Conservation (phyloP, 2,113 vertebrate genomes). For the Otocyon megalotis region DNA sequence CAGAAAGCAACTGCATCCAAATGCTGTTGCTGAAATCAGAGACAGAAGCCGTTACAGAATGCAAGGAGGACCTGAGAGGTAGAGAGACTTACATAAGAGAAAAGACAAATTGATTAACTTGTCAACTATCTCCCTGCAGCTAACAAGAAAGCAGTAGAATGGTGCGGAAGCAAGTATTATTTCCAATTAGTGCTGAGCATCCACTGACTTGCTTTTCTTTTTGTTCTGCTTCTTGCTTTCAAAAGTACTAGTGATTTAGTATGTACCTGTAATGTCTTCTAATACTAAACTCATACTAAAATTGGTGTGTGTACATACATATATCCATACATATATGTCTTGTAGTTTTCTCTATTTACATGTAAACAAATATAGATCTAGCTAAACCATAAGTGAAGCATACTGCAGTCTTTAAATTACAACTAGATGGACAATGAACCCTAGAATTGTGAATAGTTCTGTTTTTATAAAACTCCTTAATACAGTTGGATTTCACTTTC, state of each 20-base stretch:
- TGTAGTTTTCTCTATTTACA: background rate
- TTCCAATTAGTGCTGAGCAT: background rate
- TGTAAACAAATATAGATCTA: background rate
- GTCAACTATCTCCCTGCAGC: slow-evolving; percentile 31
- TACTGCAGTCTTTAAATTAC: slow-evolving; percentile 42
- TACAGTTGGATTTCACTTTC: slow-evolving; percentile 33
- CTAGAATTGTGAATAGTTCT: slow-evolving; percentile 32
- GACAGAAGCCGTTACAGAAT: slow-evolving; percentile 51
- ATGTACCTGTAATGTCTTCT: background rate
- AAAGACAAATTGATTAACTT: slow-evolving; percentile 62
- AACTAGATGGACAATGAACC: background rate
- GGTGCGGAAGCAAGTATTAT: background rate
- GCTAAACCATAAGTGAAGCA: background rate
- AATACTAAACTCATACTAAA: slow-evolving; percentile 41
- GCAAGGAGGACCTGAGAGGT: background rate
- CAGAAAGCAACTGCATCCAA: slow-evolving; percentile 36
- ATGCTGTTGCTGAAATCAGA: slow-evolving; percentile 45
- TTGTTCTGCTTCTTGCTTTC: slow-evolving; percentile 42
- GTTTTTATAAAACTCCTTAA: slow-evolving; percentile 60
- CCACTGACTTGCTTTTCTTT: slow-evolving; percentile 28
- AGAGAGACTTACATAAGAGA: slow-evolving; percentile 54
- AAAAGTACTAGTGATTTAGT: slow-evolving; percentile 2
- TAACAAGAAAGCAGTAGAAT: slow-evolving; percentile 23
- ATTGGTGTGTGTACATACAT: background rate
- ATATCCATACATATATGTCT: background rate